Evolutionary conservation across 2,113 vertebrate genomes (phyloP), one percentile per base, ranked within the genome.

Genomic region (Choloepus hoffmanni): DNA sequence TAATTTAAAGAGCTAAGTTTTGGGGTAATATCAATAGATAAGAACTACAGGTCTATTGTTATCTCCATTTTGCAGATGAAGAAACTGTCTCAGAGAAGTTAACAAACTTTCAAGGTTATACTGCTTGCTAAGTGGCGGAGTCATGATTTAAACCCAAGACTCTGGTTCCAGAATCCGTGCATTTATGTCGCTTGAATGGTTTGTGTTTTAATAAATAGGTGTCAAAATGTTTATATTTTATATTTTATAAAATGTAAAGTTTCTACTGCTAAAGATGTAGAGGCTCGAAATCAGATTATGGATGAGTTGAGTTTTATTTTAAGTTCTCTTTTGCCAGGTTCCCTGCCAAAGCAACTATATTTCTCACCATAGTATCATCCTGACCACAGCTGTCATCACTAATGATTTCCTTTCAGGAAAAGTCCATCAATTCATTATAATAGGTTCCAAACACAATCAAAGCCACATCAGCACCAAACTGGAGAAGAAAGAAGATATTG

Each of bases 381-480:
- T 82, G 36, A 55, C 82, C 67, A 82, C 40, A 74, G 16, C 11
- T 76, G 23, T 45, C 76, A 77, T 48, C 70, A 43, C 26, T 58
- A 94, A 81, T 63, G 60, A 86, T 45, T 89, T 92, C 67, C 82
- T 94, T 88, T 92, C 50, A 55, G 81, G 43, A 58, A 72, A 88
- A 84, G n/a, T 53, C 90, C 36, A 48, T 45, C 73, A 84, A 70
- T 94, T 87, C 65, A 58, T 72, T 70, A 13, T 77, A 77, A 87
- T 43, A 85, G 3, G 26, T 53, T 86, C 45, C 50, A 81, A 85
- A 81, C 50, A 63, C 33, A 85, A 79, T 36, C 48, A n/a, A 94
- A 95, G 48, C 50, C 55, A 68, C 24, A 68, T 83, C 50, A 62
- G 45, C 48, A 77, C 92, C 30, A 40, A 89, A 79, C 36, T 74